phyloP scores from a whole-genome alignment of 2,113 vertebrate species.

The Motacilla tschutschensis region DNA sequence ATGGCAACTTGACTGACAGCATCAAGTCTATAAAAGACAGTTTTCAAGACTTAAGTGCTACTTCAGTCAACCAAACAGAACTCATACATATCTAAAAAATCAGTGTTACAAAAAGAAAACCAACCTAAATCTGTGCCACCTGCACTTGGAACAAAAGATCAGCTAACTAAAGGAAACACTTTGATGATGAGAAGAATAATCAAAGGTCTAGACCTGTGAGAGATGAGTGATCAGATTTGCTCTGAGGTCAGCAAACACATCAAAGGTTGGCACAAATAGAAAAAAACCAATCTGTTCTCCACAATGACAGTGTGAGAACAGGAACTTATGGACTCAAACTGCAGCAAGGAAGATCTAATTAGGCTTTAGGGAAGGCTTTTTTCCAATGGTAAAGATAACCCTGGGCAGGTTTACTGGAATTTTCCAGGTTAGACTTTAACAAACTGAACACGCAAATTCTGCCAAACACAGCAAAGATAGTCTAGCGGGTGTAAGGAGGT shows the following conservation, averaged over 20 bases:
- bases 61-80: neutral
- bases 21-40: neutral
- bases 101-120: neutral
- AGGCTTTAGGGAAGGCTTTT: neutral
- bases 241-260: conserved; percentile 4
- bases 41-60: neutral
- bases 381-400: neutral
- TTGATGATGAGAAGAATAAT: neutral
- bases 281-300: neutral
- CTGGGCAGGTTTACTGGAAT: neutral
- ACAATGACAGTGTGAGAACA: neutral
- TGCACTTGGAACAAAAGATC: neutral
- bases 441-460: neutral
- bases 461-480: neutral
- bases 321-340: neutral
- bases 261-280: conserved; percentile 19
- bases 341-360: neutral
- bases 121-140: neutral
- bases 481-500: fast-evolving
- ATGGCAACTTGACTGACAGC: neutral
- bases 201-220: neutral
- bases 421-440: neutral
- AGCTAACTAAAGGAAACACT: neutral
- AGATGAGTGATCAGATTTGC: neutral
- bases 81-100: neutral